Evolutionary conservation across 2,797 vertebrate genomes (phyloP), one percentile per base, ranked within the genome.

Genomic region (Siniperca scherzeri): DNA sequence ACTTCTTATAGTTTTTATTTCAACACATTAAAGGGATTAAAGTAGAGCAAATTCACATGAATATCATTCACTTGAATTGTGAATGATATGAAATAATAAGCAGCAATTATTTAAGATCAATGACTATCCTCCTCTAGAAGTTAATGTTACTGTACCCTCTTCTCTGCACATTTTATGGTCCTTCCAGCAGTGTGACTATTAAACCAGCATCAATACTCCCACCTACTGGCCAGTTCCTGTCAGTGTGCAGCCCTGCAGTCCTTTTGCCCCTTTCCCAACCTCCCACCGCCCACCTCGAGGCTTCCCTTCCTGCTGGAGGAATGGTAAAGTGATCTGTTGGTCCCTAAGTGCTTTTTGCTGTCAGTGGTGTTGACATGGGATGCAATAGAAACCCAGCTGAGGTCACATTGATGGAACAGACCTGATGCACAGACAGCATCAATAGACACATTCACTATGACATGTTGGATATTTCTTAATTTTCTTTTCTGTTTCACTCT

Each of bases 181-280:
- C 48, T n/a, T 52, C 36, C 76, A 71, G 22, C 12, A 0, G 2
- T 70, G n/a, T 13, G 21, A 71, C 44, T 66, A 71, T 77, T 59
- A 94, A 95, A 92, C 73, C 80, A 96, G 92, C 86, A 89, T 85
- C 95, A 95, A 95, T 88, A 96, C 92, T 94, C 80, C 95, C 95
- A 96, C 94, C 96, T 96, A 85, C 92, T 95, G 96, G 93, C 62
- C 36, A 48, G 2, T n/a, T 17, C n/a, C 48, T 40, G 69, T 70
- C 52, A 87, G 9, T 91, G 80, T 85, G 53, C 42, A 62, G 40
- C 62, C 19, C 55, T 70, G 46, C 59, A 55, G 59, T 72, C 33
- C 22, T 59, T 72, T 52, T 46, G 44, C 50, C 78, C 83, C 75
- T 62, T 70, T 66, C 70, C 60, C 83, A 80, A n/a, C 86, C 88